Conservation (phyloP, 2,888 invertebrate species). For the Idaea straminata region DNA sequence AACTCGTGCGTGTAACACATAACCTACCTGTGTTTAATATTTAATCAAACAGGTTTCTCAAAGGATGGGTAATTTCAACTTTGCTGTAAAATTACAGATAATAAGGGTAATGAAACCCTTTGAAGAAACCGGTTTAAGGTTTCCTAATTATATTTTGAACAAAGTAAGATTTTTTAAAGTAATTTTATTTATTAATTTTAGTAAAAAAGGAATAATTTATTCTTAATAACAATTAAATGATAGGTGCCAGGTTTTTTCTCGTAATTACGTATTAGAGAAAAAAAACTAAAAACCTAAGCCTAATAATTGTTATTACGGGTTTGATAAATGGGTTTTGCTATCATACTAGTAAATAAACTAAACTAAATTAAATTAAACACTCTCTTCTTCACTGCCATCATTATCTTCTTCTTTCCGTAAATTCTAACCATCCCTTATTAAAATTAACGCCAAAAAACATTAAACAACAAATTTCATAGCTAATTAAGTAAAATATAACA, state of each 20-base stretch:
- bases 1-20: neutral
- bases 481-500: neutral
- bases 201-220: no score
- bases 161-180: neutral
- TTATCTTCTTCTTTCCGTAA: neutral
- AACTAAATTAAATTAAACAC: no score
- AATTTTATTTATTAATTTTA: neutral
- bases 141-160: neutral
- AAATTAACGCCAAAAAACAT: neutral
- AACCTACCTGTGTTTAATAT: neutral
- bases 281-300: no score
- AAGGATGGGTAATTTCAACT: neutral
- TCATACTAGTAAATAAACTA: no score
- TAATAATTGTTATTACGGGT: no score
- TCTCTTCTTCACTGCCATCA: no score
- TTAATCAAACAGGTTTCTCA: neutral
- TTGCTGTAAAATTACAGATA: neutral
- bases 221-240: no score
- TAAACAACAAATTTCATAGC: neutral
- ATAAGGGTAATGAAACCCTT: neutral
- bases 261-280: no score
- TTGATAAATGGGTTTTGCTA: no score
- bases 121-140: neutral
- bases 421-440: neutral
- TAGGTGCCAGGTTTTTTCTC: no score